Conservation (phyloP, 2,113 vertebrate genomes). For the Seriola quinqueradiata region DNA sequence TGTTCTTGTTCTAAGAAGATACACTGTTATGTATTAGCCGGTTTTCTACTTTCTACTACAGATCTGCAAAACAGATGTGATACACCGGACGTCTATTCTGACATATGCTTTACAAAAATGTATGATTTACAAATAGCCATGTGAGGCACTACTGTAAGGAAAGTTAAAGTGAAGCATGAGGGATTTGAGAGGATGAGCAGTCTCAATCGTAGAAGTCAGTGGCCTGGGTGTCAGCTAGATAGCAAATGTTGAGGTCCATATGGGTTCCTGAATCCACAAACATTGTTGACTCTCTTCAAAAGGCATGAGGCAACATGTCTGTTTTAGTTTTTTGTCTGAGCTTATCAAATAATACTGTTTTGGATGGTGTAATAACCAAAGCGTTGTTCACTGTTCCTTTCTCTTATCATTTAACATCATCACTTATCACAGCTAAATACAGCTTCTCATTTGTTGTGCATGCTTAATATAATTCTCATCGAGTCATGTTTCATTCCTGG, state of each 20-base stretch:
- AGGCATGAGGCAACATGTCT: not conserved
- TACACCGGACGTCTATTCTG: accelerated
- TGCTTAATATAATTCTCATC: not conserved
- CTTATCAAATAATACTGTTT: not conserved
- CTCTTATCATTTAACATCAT: not conserved
- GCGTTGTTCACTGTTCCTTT: constrained; percentile 10
- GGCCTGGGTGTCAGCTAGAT: constrained; percentile 55
- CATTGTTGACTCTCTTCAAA: not conserved
- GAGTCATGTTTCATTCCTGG: not conserved
- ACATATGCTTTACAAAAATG: not conserved
- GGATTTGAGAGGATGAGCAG: not conserved
- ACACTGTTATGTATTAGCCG: not conserved
- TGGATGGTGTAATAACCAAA: not conserved
- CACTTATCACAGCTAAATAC: constrained; percentile 23
- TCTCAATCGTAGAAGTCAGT: constrained; percentile 40
- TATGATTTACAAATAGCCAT: not conserved
- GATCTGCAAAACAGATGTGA: constrained; percentile 13
- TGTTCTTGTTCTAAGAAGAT: not conserved
- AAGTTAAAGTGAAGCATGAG: not conserved
- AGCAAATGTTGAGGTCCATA: constrained; percentile 36
- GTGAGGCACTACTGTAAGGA: not conserved
- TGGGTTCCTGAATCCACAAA: not conserved
- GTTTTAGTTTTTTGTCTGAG: not conserved
- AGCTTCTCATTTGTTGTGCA: not conserved
- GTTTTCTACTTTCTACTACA: no score